These are phyloP conservation scores for Eumeta japonica DNA, from an alignment of 1,140 invertebrate genomes.

Conservation along the genomic window DNA sequence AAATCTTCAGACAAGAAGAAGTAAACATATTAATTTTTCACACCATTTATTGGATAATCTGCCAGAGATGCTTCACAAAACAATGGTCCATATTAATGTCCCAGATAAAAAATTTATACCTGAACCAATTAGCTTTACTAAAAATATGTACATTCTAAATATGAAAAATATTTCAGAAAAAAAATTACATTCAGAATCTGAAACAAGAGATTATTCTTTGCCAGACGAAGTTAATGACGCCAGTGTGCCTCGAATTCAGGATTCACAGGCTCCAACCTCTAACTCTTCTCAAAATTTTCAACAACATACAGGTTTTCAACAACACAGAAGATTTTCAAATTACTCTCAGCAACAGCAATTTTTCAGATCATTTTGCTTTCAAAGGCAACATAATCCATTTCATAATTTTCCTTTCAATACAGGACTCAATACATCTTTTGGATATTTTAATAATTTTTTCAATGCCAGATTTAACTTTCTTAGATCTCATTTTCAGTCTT, in stretches of 20 bases:
- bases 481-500: too few relatives aligned
- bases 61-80: conserved; percentile 25
- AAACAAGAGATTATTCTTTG: conserved; percentile 17
- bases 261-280: conserved; percentile 5
- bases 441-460: too few relatives aligned
- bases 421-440: too few relatives aligned
- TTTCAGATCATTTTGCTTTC: too few relatives aligned
- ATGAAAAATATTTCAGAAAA: conserved; percentile 25
- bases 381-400: too few relatives aligned
- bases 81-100: conserved; percentile 23
- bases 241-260: conserved; percentile 19
- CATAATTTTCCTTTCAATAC: too few relatives aligned
- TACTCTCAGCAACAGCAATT: too few relatives aligned
- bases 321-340: conserved; percentile 21
- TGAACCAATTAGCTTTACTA: conserved; percentile 25
- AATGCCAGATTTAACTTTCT: too few relatives aligned
- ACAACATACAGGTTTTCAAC: conserved; percentile 12
- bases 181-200: conserved; percentile 6
- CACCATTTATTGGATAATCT: conserved; percentile 24
- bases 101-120: conserved; percentile 33
- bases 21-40: too few relatives aligned
- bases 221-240: conserved; percentile 25
- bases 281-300: conserved; percentile 13
- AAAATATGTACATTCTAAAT: conserved; percentile 32
- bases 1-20: too few relatives aligned